A percentile compares a stretch with the other conserved stretches of the same genome.
Evolutionary conservation across 1,140 invertebrate species (phyloP).

Genomic region (Camponotus pennsylvanicus): DNA sequence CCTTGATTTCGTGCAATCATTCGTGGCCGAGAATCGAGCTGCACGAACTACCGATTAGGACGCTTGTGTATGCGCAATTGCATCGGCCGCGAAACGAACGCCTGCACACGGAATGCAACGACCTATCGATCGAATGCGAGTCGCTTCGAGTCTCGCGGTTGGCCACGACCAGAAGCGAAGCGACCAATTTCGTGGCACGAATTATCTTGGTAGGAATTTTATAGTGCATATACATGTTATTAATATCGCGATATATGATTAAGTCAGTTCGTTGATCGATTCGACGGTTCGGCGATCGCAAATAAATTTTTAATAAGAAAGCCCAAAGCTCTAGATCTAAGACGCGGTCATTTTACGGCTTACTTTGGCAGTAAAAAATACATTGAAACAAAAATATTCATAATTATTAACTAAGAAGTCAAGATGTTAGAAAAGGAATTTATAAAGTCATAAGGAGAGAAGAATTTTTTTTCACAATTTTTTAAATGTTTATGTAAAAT

Average conservation of each 20-base stretch:
- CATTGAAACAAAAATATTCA: not conserved
- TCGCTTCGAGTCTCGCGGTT: conserved; percentile 55
- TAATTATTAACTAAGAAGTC: not conserved
- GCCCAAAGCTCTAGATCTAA: not conserved
- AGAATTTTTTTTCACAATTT: not conserved
- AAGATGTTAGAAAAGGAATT: not conserved
- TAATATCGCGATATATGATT: conserved; percentile 34
- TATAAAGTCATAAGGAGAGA: not conserved
- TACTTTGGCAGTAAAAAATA: not conserved
- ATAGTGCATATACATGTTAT: conserved; percentile 32
- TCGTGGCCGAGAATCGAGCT: conserved; percentile 43
- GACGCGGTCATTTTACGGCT: not conserved
- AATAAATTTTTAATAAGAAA: not conserved
- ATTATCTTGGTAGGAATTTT: conserved; percentile 46
- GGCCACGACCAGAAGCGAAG: conserved; percentile 22
- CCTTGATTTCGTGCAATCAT: conserved; percentile 61
- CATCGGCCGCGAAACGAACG: conserved; percentile 62
- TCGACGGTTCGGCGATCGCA: not conserved
- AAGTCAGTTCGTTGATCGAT: not conserved
- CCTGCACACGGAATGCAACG: conserved; percentile 61
- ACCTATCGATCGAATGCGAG: conserved; percentile 61
- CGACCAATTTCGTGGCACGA: conserved; percentile 46
- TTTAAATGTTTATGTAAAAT: not conserved
- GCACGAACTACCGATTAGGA: conserved; percentile 60
- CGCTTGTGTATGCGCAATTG: conserved; percentile 63